Evolutionary conservation across 1,140 invertebrate species (phyloP).

Genomic region (Archivesica marissinica): DNA sequence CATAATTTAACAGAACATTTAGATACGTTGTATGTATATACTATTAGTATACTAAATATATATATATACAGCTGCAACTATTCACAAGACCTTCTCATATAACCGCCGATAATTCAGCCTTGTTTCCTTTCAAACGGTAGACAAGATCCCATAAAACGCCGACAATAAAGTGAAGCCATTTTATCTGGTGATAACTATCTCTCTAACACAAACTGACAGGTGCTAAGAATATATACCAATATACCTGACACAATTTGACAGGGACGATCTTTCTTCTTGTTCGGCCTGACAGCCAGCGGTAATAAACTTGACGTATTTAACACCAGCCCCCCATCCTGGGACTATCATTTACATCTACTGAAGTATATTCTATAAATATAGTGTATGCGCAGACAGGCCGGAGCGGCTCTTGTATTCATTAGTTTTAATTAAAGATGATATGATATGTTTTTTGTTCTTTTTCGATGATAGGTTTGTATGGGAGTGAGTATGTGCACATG

Average conservation of each 20-base stretch:
- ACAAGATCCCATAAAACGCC: slow-evolving; percentile 26
- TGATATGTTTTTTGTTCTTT: slow-evolving; percentile 29
- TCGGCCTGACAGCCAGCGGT: slow-evolving; percentile 30
- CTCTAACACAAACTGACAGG: slow-evolving; percentile 45
- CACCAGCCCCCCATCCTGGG: slow-evolving; percentile 52
- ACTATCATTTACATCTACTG: slow-evolving; percentile 53
- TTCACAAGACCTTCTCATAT: no score
- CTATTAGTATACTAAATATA: no score
- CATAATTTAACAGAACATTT: no score
- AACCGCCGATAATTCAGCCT: no score
- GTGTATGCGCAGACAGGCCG: slow-evolving; percentile 26
- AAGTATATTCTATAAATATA: slow-evolving; percentile 24
- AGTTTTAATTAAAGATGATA: slow-evolving; percentile 58
- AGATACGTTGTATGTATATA: no score
- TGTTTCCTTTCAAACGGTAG: slow-evolving; percentile 11
- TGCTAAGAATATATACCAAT: slow-evolving; percentile 45
- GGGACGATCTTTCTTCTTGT: slow-evolving; percentile 50
- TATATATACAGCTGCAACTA: no score
- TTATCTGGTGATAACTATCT: slow-evolving; percentile 58
- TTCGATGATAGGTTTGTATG: neutral
- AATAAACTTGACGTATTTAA: slow-evolving; percentile 58
- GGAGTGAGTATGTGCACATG: neutral
- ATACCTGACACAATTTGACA: slow-evolving; percentile 51
- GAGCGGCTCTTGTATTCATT: slow-evolving; percentile 44
- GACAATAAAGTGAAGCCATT: slow-evolving; percentile 44